phyloP scores from a whole-genome alignment of 2,888 invertebrate species.

The Pseudolycoriella hygida region DNA sequence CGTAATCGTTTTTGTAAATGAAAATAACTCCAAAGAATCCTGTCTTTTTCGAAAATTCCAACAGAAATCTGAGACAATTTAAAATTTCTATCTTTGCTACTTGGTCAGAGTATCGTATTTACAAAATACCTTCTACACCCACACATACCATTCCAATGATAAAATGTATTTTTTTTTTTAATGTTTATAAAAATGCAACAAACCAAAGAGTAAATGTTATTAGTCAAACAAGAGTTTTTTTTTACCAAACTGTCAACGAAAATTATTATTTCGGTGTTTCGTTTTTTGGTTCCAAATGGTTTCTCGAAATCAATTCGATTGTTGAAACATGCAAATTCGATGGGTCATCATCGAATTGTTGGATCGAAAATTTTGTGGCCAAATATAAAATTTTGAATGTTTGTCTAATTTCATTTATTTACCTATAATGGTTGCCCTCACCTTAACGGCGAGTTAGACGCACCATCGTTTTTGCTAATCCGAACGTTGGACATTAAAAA shows the following conservation, averaged over 20 bases:
- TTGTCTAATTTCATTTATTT: constrained; percentile 13
- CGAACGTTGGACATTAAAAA: constrained; percentile 15
- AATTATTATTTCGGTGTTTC: no score
- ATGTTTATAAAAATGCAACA: not conserved
- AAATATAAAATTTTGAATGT: constrained; percentile 6
- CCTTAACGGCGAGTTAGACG: constrained; percentile 25
- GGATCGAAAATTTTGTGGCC: not conserved
- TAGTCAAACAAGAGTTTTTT: constrained; percentile 6
- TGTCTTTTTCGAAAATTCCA: no score
- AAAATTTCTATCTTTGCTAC: no score
- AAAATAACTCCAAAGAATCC: no score
- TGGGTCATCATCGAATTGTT: not conserved
- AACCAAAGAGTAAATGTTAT: constrained; percentile 6
- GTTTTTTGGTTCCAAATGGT: not conserved
- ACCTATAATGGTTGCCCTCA: constrained; percentile 21
- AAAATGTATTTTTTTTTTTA: no score
- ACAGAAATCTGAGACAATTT: no score
- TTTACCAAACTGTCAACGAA: no score
- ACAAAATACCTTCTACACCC: no score
- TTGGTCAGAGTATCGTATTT: no score
- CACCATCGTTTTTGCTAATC: constrained; percentile 4
- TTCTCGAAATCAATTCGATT: not conserved
- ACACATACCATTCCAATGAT: no score
- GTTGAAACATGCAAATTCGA: not conserved
- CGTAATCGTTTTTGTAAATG: no score